Evolutionary conservation across 2,888 invertebrate genomes (phyloP), one percentile per base, ranked within the genome.

Genomic region (Archips xylosteana): DNA sequence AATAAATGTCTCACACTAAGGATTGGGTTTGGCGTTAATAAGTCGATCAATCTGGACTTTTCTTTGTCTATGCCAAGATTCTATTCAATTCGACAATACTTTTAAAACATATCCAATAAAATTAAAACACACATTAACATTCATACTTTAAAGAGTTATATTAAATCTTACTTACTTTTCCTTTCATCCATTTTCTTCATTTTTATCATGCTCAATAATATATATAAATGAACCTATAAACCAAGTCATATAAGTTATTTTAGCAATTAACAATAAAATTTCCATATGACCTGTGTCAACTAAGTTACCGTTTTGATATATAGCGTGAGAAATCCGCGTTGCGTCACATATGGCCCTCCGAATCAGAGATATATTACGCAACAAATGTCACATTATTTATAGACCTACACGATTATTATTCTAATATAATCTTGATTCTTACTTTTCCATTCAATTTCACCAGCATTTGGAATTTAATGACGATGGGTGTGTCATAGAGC

Each of bases 381-480:
- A 85, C 70, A 72, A 63, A 76, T 76, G 77, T 78, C 75, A 73
- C 74, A 83, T 82, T 80, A 79, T 85, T 85, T 79, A 78, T 83
- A 78, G 85, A 83, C 70, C 70, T 65, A 76, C 66, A 71, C 79
- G 82, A 85, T 83, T 80, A 77, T 83, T 84, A 85, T 79, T 85
- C 80, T 84, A 85, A 84, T 83, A 23, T 75, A 76, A 78, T 81
- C 78, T 78, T 70, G 79, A 77, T 79, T 81, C 75, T 72, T 71
- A 81, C 86, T 84, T 85, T 84, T 81, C 82, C 81, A 83, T 81
- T 77, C 74, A 82, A 84, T 88, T 89, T 89, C 87, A 86, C 86
- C 78, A 76, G 77, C 79, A 75, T 80, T 84, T 81, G 81, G 83
- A 87, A 88, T 88, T 83, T 83, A 78, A 86, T 85, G 82, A 75